Percentiles rank a stretch among this genome's conserved stretches.
These are phyloP conservation scores for Watersipora subatra DNA, from an alignment of 1,140 invertebrate genomes.

Conservation along the genomic window DNA sequence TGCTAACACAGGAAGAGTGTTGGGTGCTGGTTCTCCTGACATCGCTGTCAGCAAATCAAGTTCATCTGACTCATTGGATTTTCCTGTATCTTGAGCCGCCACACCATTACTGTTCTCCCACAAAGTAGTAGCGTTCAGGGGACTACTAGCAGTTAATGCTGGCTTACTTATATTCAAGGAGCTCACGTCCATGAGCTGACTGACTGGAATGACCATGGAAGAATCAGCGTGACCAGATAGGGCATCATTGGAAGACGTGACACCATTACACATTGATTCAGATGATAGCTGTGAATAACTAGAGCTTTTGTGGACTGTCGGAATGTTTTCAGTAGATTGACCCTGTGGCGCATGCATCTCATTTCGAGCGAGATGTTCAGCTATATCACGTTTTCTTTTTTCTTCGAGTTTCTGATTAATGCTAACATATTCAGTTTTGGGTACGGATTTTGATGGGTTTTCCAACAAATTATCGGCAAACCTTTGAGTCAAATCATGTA, in stretches of 20 bases:
- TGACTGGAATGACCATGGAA: not conserved
- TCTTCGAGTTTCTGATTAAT: not conserved
- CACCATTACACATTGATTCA: not conserved
- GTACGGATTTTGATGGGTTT: not conserved
- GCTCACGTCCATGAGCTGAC: not conserved
- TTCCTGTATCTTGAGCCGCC: not conserved
- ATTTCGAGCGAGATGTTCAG: not conserved
- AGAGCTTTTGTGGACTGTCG: not conserved
- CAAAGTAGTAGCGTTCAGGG: not conserved
- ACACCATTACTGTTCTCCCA: not conserved
- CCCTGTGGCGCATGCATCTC: not conserved
- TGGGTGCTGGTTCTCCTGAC: not conserved
- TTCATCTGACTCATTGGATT: not conserved
- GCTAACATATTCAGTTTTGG: not conserved
- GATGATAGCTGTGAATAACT: not conserved
- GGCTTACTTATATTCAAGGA: not conserved
- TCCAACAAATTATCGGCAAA: not conserved
- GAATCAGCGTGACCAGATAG: not conserved
- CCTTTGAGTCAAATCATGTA: not conserved
- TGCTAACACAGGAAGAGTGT: not conserved
- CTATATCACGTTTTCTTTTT: not conserved
- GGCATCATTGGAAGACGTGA: not conserved
- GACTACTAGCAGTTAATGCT: not conserved
- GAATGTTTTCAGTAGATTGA: not conserved
- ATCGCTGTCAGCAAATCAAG: not conserved